phyloP scores from a whole-genome alignment of 2,888 invertebrate species.

The Oligia strigilis region DNA sequence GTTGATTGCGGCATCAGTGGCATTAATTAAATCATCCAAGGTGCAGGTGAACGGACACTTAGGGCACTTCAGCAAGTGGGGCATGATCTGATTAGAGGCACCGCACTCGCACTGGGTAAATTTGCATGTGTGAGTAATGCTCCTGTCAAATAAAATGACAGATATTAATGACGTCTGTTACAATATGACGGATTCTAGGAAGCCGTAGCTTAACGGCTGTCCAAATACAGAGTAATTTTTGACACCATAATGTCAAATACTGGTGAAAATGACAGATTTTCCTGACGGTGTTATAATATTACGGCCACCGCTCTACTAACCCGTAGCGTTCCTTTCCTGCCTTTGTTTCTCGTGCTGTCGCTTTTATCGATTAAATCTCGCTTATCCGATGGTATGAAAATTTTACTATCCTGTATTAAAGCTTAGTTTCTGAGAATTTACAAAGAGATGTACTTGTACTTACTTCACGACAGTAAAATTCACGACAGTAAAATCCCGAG shows the following conservation, averaged over 20 bases:
- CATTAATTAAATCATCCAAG: no score
- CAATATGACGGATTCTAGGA: background rate
- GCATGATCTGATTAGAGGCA: no score
- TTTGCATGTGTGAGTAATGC: no score
- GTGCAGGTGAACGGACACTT: no score
- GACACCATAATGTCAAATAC: background rate
- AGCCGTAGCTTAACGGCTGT: background rate
- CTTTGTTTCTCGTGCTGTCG: slow-evolving; percentile 14
- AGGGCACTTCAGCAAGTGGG: no score
- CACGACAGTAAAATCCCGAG: slow-evolving; percentile 4
- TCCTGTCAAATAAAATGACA: no score
- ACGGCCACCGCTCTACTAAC: background rate
- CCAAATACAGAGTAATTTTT: no score
- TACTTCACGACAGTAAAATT: slow-evolving; percentile 1
- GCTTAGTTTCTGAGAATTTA: background rate
- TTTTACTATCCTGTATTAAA: background rate
- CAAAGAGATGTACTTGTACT: background rate
- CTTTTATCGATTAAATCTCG: background rate
- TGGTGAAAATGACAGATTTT: background rate
- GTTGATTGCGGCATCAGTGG: no score
- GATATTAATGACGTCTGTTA: no score
- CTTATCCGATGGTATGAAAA: slow-evolving; percentile 7
- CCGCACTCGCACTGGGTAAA: no score
- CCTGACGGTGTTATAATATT: background rate
- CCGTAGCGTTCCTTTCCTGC: background rate